Evolutionary conservation across 2,113 vertebrate species (phyloP).

Genomic region (Benitochromis conjunctus): DNA sequence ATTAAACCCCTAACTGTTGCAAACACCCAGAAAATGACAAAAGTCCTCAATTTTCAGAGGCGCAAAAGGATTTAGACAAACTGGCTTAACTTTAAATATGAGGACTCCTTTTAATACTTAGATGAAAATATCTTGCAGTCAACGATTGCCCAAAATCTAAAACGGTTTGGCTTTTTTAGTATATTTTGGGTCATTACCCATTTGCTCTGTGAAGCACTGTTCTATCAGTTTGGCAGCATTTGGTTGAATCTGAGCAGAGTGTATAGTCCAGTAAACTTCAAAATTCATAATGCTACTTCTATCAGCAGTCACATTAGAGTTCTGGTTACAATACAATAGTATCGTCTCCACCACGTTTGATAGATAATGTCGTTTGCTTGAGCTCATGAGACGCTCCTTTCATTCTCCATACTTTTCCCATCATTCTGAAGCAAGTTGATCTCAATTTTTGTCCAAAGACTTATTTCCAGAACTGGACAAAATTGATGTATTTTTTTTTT

Average conservation of each 20-base stretch:
- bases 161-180: not conserved
- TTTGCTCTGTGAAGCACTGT: not conserved
- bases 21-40: not conserved
- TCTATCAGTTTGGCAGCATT: not conserved
- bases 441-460: not conserved
- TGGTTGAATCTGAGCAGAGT: not conserved
- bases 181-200: not conserved
- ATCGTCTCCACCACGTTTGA: too few species aligned
- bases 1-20: not conserved
- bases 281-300: not conserved
- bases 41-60: not conserved
- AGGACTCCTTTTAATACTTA: not conserved
- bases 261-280: not conserved
- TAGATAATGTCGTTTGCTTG: too few species aligned
- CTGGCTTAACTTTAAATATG: too few species aligned
- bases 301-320: not conserved
- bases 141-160: not conserved
- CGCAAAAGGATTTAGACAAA: too few species aligned
- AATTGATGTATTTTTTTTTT: accelerated
- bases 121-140: not conserved
- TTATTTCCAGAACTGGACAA: not conserved
- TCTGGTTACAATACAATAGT: not conserved
- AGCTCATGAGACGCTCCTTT: too few species aligned
- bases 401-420: not conserved
- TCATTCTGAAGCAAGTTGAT: not conserved